Percentiles rank a stretch among this genome's conserved stretches.
These are phyloP conservation scores for Hesperophylax magnus DNA, from an alignment of 1,140 invertebrate species.

Conservation along the genomic window DNA sequence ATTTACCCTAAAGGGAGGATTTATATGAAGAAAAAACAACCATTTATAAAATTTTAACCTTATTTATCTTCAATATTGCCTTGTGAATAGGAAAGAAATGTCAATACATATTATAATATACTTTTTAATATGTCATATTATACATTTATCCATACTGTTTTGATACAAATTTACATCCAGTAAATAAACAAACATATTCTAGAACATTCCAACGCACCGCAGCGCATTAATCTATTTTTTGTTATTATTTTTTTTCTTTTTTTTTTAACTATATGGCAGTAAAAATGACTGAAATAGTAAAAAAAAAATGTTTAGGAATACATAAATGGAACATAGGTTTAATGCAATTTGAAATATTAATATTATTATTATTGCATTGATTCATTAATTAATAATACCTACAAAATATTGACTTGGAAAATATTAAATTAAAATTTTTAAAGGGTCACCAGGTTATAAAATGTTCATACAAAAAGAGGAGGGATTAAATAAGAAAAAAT, in stretches of 20 bases:
- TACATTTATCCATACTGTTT: background rate
- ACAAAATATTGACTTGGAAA: conserved; percentile 13
- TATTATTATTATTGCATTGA: background rate
- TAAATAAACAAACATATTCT: conserved; percentile 6
- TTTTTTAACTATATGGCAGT: conserved; percentile 7
- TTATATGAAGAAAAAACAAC: conserved; percentile 11
- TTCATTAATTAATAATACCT: conserved; percentile 2
- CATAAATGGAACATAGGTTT: background rate
- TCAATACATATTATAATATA: conserved; percentile 19
- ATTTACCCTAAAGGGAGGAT: conserved; percentile 9
- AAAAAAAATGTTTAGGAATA: background rate
- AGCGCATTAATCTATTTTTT: background rate
- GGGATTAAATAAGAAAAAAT: background rate
- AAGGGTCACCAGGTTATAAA: no score
- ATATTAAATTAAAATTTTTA: no score
- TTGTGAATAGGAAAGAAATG: conserved; percentile 21
- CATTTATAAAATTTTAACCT: conserved; percentile 28
- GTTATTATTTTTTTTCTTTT: background rate
- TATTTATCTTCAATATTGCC: conserved; percentile 27
- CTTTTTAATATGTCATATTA: conserved; percentile 18
- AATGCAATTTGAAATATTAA: conserved; percentile 8
- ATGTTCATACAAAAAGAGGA: background rate
- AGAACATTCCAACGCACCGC: background rate
- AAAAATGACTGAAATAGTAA: conserved; percentile 10
- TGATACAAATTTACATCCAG: conserved; percentile 21